Evolutionary conservation across 2,797 vertebrate species (phyloP), one percentile per base, ranked within the genome.

Genomic region (Sphaeramia orbicularis): DNA sequence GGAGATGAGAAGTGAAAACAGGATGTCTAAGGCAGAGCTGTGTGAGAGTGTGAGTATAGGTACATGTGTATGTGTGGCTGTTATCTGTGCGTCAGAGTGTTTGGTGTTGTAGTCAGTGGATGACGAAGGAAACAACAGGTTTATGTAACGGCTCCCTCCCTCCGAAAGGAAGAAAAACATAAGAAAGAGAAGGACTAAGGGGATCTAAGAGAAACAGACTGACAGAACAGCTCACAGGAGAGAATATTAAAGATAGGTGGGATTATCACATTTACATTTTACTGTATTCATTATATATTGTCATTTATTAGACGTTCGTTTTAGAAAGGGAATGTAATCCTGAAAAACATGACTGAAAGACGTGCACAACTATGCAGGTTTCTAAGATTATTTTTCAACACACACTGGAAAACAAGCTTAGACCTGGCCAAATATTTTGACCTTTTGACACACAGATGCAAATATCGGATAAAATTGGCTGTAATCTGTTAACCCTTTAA

Each of bases 71-170:
- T 63, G 47, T 61, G 45, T 36, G 5, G 27, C 13, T 32, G 30
- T 36, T 15, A 37, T 63, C 12, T 21, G 62, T 61, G 74, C 62
- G 49, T 67, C 66, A 44, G 54, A 65, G 65, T 38, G 37, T 78
- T 41, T 51, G 44, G 55, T 12, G 16, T 48, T 56, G 72, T 50
- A 67, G 67, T 81, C 51, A 66, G 47, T 51, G 55, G 49, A 75
- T 75, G 78, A 70, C 57, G 65, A 76, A 60, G 62, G 45, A 66
- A 70, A 72, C 76, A 81, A 84, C 78, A 68, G 77, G 67, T 84
- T 86, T 86, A 79, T 70, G 10, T 85, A 84, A 86, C 75, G 38
- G 45, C 65, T 59, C 62, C 65, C 80, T 76, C 65, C 56, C 68
- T 68, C 65, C 57, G 40, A 55, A 24, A 24, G 59, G 50, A 61